phyloP scores from a whole-genome alignment of 1,140 invertebrate genomes.

The Penaeus chinensis region DNA sequence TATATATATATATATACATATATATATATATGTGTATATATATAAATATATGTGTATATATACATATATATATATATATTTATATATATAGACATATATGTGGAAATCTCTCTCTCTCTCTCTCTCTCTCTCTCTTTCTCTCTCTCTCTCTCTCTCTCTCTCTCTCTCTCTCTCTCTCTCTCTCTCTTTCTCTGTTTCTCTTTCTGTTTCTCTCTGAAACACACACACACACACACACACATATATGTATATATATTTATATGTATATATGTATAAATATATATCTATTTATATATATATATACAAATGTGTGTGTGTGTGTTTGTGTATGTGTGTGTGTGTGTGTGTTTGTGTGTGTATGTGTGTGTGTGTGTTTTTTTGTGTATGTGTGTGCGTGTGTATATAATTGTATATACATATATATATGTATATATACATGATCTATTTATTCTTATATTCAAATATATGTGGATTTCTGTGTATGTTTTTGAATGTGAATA shows the following conservation, averaged over 20 bases:
- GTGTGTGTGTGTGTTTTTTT: neutral
- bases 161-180: no score
- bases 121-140: no score
- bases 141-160: no score
- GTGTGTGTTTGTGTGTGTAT: neutral
- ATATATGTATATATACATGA: neutral
- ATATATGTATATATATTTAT: neutral
- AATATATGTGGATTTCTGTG: no score
- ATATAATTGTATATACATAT: neutral
- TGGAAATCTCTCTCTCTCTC: no score
- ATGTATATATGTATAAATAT: slow-evolving; percentile 9
- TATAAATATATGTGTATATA: neutral
- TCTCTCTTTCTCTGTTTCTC: neutral
- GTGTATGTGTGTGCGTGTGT: no score
- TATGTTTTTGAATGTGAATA: neutral
- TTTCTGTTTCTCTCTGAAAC: neutral
- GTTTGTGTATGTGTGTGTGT: slow-evolving; percentile 22
- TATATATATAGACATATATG: no score
- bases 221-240: neutral
- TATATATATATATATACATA: neutral
- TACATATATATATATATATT: no score
- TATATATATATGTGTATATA: neutral
- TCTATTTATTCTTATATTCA: no score
- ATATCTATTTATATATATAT: slow-evolving; percentile 2
- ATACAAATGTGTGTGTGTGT: neutral